A percentile compares a stretch with the other conserved stretches of the same genome.
phyloP scores from a whole-genome alignment of 2,888 invertebrate species.

The Lissonota sp. region DNA sequence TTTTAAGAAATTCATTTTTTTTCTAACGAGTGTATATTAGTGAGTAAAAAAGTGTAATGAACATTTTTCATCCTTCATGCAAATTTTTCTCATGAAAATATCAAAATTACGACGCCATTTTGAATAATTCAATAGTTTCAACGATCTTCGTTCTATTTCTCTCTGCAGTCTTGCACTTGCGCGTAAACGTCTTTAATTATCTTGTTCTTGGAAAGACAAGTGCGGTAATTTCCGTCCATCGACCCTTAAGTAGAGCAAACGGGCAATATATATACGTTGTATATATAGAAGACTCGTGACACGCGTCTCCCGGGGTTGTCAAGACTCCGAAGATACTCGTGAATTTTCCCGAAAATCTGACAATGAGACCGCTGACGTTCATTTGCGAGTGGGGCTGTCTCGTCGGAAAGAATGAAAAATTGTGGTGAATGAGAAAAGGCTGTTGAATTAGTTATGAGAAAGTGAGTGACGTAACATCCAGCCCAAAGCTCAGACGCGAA shows the following conservation, averaged over 20 bases:
- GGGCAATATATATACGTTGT: too few species aligned
- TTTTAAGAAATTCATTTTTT: too few species aligned
- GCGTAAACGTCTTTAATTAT: constrained; percentile 32
- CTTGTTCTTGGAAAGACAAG: constrained; percentile 48
- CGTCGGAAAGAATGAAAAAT: constrained; percentile 37
- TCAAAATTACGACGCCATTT: not conserved
- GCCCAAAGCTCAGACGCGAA: not conserved
- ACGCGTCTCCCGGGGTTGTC: constrained; percentile 9
- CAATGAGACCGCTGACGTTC: constrained; percentile 19
- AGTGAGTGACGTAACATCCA: not conserved
- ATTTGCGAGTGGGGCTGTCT: constrained; percentile 31
- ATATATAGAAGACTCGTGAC: constrained; percentile 10
- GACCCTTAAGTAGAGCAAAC: constrained; percentile 58
- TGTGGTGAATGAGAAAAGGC: not conserved
- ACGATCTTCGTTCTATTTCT: constrained; percentile 26
- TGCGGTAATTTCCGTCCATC: constrained; percentile 46
- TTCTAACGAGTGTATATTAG: too few species aligned
- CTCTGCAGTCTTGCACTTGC: constrained; percentile 5
- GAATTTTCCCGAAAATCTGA: constrained; percentile 35
- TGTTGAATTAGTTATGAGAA: too few species aligned
- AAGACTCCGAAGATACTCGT: constrained; percentile 13
- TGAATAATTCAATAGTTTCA: constrained; percentile 10
- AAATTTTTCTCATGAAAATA: not conserved
- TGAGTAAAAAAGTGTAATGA: too few species aligned
- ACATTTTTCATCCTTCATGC: too few species aligned